Base-by-base conservation (phyloP, 2,888 invertebrate genomes). In the Amphimallon solstitiale region DNA sequence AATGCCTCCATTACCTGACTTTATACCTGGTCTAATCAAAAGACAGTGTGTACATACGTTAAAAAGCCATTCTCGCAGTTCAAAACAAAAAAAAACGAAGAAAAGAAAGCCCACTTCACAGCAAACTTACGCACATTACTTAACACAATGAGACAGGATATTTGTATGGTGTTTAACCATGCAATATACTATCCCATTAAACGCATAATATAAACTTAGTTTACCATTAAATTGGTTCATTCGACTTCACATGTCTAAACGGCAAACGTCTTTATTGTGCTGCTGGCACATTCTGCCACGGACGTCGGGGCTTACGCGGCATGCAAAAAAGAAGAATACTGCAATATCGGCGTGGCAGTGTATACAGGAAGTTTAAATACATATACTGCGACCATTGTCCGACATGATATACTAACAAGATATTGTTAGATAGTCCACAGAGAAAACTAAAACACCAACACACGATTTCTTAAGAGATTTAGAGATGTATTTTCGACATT, bases 321-420 rank as follows among this genome's bases (percentile, higher is more conserved):
- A 29, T n/a, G n/a, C n/a, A n/a, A n/a, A 29, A 29, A 29, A 29
- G 9, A 7, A 40, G 56, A 56, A 56, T 40, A 40, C 40, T 56
- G 56, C 56, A 56, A 56, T 56, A 56, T 56, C 56, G 56, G 40
- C 56, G 38, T 23, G 40, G 23, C 23, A 29, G 14, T 56, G 14
- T 56, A 56, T 56, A 56, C 38, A 14, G 35, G 23, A 35, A 23
- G 19, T 40, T 56, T 29, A 29, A 29, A 40, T 29, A 56, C 23
- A 56, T 63, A 63, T 63, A 63, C 52, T 63, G 56, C 54, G 40
- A 45, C 52, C 68, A 68, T 68, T 68, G 68, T 68, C 66, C 43
- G 56, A 38, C 59, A 63, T 68, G 68, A 68, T 68, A 68, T 68
- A 68, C 60, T 68, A 68, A 68, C 68, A 66, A 56, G 46, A 66